Evolutionary conservation across 37 sponge, comb jelly and placozoan species (phyloP).

Genomic region (Hexactinellida sp.): DNA sequence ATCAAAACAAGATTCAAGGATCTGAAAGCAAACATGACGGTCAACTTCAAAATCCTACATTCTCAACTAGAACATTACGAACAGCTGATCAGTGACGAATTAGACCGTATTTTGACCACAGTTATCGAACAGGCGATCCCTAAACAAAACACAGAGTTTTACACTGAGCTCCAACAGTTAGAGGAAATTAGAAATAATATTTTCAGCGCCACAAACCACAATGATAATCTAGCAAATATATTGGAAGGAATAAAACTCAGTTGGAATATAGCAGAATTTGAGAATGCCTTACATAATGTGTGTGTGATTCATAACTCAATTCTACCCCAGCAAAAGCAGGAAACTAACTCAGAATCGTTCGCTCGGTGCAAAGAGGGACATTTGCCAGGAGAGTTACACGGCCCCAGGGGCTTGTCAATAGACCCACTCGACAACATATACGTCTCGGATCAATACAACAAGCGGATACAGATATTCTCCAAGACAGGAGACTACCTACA

Average conservation of each 20-base stretch:
- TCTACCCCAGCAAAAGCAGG: neutral
- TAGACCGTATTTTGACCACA: neutral
- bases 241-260: neutral
- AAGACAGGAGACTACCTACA: neutral
- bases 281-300: neutral
- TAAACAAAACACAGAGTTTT: neutral
- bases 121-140: neutral
- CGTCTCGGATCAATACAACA: neutral
- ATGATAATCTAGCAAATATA: neutral
- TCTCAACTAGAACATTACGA: neutral
- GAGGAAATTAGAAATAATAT: neutral
- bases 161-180: neutral
- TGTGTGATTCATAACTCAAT: neutral
- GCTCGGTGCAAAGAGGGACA: neutral
- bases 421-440: neutral
- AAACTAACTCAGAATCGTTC: neutral
- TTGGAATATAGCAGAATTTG: neutral
- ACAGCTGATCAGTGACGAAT: neutral
- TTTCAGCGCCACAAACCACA: neutral
- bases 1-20: neutral
- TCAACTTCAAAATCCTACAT: neutral
- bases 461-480: neutral
- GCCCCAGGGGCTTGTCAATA: neutral
- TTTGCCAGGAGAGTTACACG: neutral
- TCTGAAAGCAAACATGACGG: neutral